Evolutionary conservation across 1,140 invertebrate species (phyloP).

Genomic region (Achroia grisella): DNA sequence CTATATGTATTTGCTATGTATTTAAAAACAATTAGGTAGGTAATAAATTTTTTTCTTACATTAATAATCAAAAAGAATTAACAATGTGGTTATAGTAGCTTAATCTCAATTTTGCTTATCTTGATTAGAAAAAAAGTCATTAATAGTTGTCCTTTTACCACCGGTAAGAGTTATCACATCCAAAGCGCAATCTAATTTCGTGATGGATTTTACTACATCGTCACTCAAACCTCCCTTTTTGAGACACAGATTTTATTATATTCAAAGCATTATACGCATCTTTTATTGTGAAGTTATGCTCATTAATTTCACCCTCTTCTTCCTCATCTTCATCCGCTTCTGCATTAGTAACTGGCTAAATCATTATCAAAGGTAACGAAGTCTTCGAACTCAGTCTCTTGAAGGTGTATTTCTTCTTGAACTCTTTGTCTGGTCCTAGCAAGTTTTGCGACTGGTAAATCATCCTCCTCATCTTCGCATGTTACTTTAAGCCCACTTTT

Average conservation of each 20-base stretch:
- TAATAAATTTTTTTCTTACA: too few species aligned
- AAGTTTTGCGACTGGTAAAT: neutral
- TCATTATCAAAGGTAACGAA: constrained; percentile 16
- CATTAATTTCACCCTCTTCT: too few species aligned
- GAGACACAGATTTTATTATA: constrained; percentile 20
- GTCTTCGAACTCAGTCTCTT: constrained; percentile 17
- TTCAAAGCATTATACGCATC: constrained; percentile 19
- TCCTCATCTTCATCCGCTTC: too few species aligned
- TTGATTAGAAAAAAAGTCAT: constrained; percentile 15
- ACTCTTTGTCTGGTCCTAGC: neutral
- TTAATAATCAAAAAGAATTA: neutral
- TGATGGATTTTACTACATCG: constrained; percentile 11
- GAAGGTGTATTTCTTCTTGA: constrained; percentile 17
- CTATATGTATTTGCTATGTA: too few species aligned
- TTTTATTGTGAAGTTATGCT: too few species aligned
- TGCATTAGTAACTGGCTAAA: too few species aligned
- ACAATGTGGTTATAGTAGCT: neutral
- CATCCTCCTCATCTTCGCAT: too few species aligned
- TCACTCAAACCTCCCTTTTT: too few species aligned
- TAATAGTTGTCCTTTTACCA: constrained; percentile 6
- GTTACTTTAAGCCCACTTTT: neutral
- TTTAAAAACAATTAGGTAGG: too few species aligned
- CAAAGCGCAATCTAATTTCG: constrained; percentile 16
- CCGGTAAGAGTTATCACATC: constrained; percentile 12
- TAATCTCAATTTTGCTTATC: constrained; percentile 7